Evolutionary conservation across 2,797 vertebrate species (phyloP).

Genomic region (Neomorphus geoffroyi): DNA sequence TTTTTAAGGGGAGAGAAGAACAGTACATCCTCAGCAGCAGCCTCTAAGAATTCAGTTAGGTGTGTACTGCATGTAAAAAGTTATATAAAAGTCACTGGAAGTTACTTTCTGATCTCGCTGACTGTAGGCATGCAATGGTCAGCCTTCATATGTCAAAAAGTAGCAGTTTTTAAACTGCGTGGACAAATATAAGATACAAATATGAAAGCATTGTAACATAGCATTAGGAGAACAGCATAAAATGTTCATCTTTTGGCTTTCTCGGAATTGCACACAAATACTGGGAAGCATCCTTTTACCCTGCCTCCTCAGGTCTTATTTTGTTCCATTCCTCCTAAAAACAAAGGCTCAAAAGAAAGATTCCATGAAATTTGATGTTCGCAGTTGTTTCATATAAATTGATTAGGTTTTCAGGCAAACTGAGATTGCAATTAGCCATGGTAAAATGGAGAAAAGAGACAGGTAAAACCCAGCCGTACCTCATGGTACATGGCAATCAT

Average conservation of each 20-base stretch:
- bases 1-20: background rate
- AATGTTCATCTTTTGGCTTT: background rate
- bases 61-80: background rate
- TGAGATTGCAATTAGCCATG: background rate
- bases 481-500: background rate
- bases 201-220: background rate
- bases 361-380: background rate
- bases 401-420: background rate
- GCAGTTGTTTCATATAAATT: background rate
- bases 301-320: background rate
- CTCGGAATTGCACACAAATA: background rate
- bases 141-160: background rate
- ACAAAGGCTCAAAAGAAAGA: background rate
- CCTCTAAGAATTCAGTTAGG: background rate
- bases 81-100: slow-evolving; percentile 2
- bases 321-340: background rate
- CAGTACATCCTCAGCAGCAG: background rate
- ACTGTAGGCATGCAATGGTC: background rate
- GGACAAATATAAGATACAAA: background rate
- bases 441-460: background rate
- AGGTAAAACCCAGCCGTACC: background rate
- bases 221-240: background rate
- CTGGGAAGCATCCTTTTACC: background rate
- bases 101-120: slow-evolving; percentile 2
- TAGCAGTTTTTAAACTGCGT: background rate